A percentile compares a stretch with the other conserved stretches of the same genome.
phyloP scores from a whole-genome alignment of 2,113 vertebrate genomes.

The Ornithorhynchus anatinus region DNA sequence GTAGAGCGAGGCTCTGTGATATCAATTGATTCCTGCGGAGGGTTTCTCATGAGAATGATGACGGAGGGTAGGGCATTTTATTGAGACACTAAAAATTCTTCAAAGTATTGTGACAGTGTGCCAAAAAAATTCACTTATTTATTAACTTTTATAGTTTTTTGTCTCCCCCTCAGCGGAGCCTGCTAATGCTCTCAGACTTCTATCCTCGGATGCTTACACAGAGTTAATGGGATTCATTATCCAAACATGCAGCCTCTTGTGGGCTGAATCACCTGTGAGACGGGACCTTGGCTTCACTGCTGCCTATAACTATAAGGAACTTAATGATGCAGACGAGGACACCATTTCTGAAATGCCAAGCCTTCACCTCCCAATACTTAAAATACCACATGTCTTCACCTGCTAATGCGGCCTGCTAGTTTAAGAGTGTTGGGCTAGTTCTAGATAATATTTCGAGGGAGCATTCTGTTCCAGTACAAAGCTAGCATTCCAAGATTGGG shows the following conservation, averaged over 20 bases:
- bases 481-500: neutral
- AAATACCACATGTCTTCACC: neutral
- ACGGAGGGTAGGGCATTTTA: too few relatives aligned
- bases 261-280: slow-evolving; percentile 17
- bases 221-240: slow-evolving; percentile 10
- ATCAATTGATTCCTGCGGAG: slow-evolving; percentile 5
- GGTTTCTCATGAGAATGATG: neutral
- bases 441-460: neutral
- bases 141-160: slow-evolving; percentile 15
- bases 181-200: neutral
- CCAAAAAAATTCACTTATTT: neutral
- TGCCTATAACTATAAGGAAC: neutral
- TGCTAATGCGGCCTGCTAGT: neutral
- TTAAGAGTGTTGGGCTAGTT: neutral
- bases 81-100: slow-evolving; percentile 2
- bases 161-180: too few relatives aligned
- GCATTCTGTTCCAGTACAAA: neutral
- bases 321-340: slow-evolving; percentile 14
- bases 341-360: neutral
- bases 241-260: neutral
- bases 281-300: slow-evolving; percentile 6
- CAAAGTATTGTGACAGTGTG: neutral
- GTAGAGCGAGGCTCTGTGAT: neutral
- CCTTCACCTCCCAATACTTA: neutral
- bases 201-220: slow-evolving; percentile 3